Conservation (phyloP, 2,888 invertebrate genomes). For the Lypha dubia region DNA sequence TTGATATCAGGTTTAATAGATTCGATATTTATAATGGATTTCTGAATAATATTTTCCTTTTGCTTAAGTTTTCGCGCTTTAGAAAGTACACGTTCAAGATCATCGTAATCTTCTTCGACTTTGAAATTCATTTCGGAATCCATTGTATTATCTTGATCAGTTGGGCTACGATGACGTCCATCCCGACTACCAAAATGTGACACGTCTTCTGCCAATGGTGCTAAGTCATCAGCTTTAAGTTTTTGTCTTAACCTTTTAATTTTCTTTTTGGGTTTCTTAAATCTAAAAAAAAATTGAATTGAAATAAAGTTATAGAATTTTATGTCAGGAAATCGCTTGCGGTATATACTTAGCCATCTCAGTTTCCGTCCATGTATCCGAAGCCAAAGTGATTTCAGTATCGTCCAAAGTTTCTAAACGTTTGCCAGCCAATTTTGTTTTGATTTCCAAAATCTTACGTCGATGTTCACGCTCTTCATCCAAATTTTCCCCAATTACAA, state of each 20-base stretch:
- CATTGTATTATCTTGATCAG: slow-evolving; percentile 84
- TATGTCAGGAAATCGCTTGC: background rate
- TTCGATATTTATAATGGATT: slow-evolving; percentile 79
- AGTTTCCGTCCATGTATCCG: slow-evolving; percentile 93
- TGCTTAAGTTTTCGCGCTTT: slow-evolving; percentile 89
- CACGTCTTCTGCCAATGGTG: slow-evolving; percentile 82
- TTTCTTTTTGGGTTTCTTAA: slow-evolving; percentile 92
- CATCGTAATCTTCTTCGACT: slow-evolving; percentile 86
- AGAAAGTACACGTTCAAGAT: slow-evolving; percentile 89
- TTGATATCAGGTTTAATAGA: slow-evolving; percentile 85
- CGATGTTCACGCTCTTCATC: slow-evolving; percentile 85
- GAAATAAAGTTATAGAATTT: background rate
- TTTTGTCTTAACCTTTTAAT: slow-evolving; percentile 88
- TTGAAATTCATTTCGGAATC: slow-evolving; percentile 83
- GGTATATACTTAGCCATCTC: slow-evolving; percentile 90
- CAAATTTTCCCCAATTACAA: slow-evolving; percentile 89
- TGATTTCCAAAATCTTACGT: slow-evolving; percentile 83
- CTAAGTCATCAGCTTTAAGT: slow-evolving; percentile 89
- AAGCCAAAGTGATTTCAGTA: slow-evolving; percentile 88
- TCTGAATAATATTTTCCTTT: slow-evolving; percentile 82
- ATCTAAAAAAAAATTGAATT: slow-evolving; percentile 83
- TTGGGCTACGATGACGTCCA: slow-evolving; percentile 76
- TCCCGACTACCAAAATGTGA: slow-evolving; percentile 80
- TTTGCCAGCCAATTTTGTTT: slow-evolving; percentile 86
- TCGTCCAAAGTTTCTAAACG: slow-evolving; percentile 89